phyloP scores from a whole-genome alignment of 2,797 vertebrate genomes.

The Coccyzus lansbergi region DNA sequence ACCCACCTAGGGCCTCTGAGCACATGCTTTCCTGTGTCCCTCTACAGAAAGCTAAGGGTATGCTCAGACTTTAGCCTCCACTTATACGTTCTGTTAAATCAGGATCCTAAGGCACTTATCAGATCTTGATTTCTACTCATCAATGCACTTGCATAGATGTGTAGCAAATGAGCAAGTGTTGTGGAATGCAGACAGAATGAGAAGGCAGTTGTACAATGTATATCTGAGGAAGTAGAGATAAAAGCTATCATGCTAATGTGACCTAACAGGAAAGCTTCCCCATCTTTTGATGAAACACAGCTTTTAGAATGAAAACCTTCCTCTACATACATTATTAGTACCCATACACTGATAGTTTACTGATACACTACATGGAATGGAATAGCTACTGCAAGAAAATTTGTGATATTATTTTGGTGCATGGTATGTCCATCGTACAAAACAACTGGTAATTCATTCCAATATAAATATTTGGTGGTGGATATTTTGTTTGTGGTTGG shows the following conservation, averaged over 20 bases:
- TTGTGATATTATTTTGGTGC: neutral
- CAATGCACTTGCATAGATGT: neutral
- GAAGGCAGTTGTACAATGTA: neutral
- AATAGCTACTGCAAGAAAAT: neutral
- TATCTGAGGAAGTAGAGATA: neutral
- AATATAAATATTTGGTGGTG: neutral
- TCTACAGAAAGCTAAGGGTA: neutral
- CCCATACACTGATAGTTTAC: neutral
- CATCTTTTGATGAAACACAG: neutral
- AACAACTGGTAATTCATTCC: neutral
- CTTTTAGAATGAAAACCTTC: neutral
- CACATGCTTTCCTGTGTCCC: neutral
- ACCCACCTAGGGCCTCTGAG: too few relatives aligned
- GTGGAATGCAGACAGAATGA: neutral
- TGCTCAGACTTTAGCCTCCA: neutral
- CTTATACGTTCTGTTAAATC: neutral
- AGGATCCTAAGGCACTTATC: neutral
- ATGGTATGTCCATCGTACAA: neutral
- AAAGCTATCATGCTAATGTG: neutral
- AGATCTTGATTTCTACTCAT: neutral
- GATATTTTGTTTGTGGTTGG: neutral
- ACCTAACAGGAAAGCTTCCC: neutral
- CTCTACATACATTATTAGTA: neutral
- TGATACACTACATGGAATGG: neutral
- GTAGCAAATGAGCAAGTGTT: neutral